A percentile compares a stretch with the other conserved stretches of the same genome.
phyloP scores from a whole-genome alignment of 1,140 invertebrate species.

The Cryptotermes secundus region DNA sequence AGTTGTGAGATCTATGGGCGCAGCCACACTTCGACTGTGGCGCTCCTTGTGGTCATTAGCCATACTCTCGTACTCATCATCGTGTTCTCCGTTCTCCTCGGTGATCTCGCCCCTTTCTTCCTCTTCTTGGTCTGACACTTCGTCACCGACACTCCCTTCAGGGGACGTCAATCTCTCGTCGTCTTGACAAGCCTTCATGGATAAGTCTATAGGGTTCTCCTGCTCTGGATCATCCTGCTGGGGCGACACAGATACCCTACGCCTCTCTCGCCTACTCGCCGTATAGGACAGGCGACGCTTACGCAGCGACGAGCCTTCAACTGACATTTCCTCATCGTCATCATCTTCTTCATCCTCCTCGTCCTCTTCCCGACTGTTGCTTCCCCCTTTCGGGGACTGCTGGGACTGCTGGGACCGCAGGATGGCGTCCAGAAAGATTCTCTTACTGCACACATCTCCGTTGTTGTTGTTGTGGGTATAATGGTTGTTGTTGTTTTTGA shows the following conservation, averaged over 20 bases:
- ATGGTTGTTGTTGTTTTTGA: constrained; percentile 46
- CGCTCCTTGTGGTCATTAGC: constrained; percentile 26
- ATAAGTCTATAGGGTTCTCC: constrained; percentile 51
- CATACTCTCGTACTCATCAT: constrained; percentile 57
- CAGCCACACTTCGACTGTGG: background rate
- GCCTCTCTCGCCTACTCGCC: too few species aligned
- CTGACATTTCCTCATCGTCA: constrained; percentile 35
- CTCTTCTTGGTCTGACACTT: background rate
- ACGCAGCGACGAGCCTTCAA: constrained; percentile 33
- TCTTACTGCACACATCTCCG: constrained; percentile 59
- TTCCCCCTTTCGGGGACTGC: constrained; percentile 46
- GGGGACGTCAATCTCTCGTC: constrained; percentile 1
- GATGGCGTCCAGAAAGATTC: constrained; percentile 70
- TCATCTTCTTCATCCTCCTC: constrained; percentile 43
- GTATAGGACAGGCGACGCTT: background rate
- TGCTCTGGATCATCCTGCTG: constrained; percentile 34
- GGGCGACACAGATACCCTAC: background rate
- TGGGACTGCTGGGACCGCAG: constrained; percentile 64
- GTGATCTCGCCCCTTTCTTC: constrained; percentile 28
- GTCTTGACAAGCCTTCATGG: constrained; percentile 59
- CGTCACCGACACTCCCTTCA: background rate
- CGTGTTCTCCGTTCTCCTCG: constrained; percentile 40
- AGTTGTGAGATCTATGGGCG: constrained; percentile 31
- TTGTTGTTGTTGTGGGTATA: constrained; percentile 37
- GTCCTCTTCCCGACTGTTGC: constrained; percentile 40